Base-by-base conservation (phyloP, 1,140 invertebrate genomes). In the Drusus annulatus region DNA sequence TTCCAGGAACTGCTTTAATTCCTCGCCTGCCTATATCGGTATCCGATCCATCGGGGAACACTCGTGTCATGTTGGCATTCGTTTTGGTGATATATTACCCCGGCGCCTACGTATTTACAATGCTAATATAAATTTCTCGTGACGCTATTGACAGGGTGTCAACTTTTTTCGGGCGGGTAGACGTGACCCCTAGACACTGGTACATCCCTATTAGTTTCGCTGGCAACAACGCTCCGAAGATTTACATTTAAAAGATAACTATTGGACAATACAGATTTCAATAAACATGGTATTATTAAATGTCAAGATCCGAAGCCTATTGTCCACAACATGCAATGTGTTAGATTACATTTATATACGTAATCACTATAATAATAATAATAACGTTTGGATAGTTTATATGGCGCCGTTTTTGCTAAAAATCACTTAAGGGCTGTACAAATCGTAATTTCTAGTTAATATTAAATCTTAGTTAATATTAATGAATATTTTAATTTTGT, bases 71-170 rank as follows among this genome's bases (percentile, higher is more conserved):
- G 76, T 69, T 69, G 56, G 50, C 45, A 79, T 79, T 79, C 21
- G 65, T 50, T 58, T 73, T 50, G 23, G 76, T 77, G 58, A 79
- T 73, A 73, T 79, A 79, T 79, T 62, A 52, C 78, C 78, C 68
- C 13, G 78, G 78, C 78, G 78, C 78, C 78, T 79, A 17, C 25
- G 50, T 65, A 65, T 77, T 52, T 63, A 36, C 45, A 58, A 58
- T 45, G 74, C 74, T 45, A 76, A 76, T 76, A 76, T 60, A 6
- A 60, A 60, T 76, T 60, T 62, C 54, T 76, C 54, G 25, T 54
- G 69, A 74, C 50, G 69, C 17, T 74, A 52, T 56, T 74, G 69
- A 74, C 69, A 56, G 50, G 21, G 21, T 23, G 69, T 54, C 50
- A 74, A 54, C 69, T 74, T 52, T 56, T 56, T 56, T n/a, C 36